phyloP scores from a whole-genome alignment of 2,888 invertebrate genomes.

The Perithous albicinctus region DNA sequence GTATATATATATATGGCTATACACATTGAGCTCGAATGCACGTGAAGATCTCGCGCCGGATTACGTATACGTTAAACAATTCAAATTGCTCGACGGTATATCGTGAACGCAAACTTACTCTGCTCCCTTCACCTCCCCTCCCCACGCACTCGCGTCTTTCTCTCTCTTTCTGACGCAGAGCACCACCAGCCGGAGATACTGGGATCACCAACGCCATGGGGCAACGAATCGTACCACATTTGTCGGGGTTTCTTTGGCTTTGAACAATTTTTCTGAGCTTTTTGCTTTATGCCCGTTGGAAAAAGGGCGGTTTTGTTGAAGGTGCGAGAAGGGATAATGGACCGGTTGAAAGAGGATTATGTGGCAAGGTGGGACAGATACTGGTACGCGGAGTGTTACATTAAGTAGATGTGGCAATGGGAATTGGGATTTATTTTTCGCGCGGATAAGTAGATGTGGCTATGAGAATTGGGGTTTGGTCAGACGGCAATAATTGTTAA shows the following conservation, averaged over 20 bases:
- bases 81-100: conserved; percentile 58
- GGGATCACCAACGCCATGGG: conserved; percentile 24
- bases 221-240: conserved; percentile 28
- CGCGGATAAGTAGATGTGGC: too few relatives aligned
- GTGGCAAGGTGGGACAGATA: too few relatives aligned
- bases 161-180: neutral
- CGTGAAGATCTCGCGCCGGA: conserved; percentile 63
- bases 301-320: too few relatives aligned
- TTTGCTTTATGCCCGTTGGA: neutral
- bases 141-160: too few relatives aligned
- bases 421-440: too few relatives aligned
- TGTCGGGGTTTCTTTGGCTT: conserved; percentile 26
- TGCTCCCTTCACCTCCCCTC: too few relatives aligned
- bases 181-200: conserved; percentile 1
- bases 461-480: too few relatives aligned
- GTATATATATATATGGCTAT: too few relatives aligned
- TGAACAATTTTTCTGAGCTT: conserved; percentile 19
- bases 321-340: neutral
- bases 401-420: too few relatives aligned
- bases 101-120: conserved; percentile 25
- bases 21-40: conserved; percentile 7
- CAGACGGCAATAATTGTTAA: too few relatives aligned
- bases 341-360: neutral
- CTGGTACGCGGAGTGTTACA: neutral
- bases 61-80: conserved; percentile 71